Base-by-base conservation (phyloP, 2,113 vertebrate genomes). In the Ovibos moschatus region DNA sequence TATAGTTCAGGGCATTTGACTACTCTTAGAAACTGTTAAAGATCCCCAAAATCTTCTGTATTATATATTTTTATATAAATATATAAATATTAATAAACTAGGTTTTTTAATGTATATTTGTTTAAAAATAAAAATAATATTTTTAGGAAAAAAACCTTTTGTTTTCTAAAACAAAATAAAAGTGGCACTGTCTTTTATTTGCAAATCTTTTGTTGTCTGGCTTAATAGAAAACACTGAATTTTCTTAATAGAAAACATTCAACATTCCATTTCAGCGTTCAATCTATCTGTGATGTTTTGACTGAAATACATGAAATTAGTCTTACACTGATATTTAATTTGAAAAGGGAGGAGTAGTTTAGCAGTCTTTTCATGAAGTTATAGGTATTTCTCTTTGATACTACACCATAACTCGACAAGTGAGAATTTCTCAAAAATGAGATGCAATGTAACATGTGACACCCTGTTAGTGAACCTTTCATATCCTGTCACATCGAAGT, bases 61-160 rank as follows among this genome's bases (percentile, higher is more conserved):
- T 87, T 90, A 58, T 51, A 17, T 78, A 51, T 57, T 25, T 74
- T 27, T n/a, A 71, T 47, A 57, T 27, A 74, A 30, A 43, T 16
- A 62, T 2, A 60, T 3, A 60, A 3, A 36, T 50, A 27, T 15
- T 23, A 9, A 51, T 21, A 83, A 19, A 36, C 4, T n/a, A 7
- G 53, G 55, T 33, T 87, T 96, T 53, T 7, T 13, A 92, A 83
- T 36, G 14, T 55, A 0, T 27, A 84, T 67, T 96, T 33, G 27
- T 92, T 94, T 91, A 53, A 76, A 93, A 95, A 89, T 40, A 78
- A 51, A 87, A 96, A 76, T 53, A 94, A 84, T 33, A 83, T 78
- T 92, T 81, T 95, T 36, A 67, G 1, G 5, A 96, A 64, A 13
- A 58, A 50, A 92, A 82, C 36, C 50, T 40, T 92, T 40, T 64